Percentiles rank a stretch among this genome's conserved stretches.
Conservation (phyloP, 2,888 invertebrate species). For the Plebejus argus region DNA sequence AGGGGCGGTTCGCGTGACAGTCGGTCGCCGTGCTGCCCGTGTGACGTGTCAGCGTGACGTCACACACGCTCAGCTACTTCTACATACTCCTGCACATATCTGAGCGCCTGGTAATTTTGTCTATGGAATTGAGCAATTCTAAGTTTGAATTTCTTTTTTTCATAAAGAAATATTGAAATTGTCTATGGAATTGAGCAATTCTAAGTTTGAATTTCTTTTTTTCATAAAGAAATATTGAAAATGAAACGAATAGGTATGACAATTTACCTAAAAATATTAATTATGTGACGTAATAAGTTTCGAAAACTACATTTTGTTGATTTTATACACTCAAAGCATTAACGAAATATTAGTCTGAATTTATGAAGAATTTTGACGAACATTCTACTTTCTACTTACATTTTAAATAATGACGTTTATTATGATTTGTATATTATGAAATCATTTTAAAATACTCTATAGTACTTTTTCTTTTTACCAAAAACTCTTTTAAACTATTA, state of each 20-base stretch:
- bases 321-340: neutral
- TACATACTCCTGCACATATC: conserved; percentile 1
- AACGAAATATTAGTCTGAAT: neutral
- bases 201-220: neutral
- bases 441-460: neutral
- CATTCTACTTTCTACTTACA: neutral
- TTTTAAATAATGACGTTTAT: neutral
- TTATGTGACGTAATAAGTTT: neutral
- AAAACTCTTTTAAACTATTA: neutral
- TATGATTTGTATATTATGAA: conserved; percentile 17
- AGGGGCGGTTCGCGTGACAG: conserved; percentile 61
- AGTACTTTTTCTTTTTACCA: conserved; percentile 1
- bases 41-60: conserved; percentile 55
- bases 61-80: neutral
- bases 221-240: neutral
- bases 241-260: too few species aligned
- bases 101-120: neutral
- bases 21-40: conserved; percentile 56
- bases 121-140: neutral
- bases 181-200: neutral
- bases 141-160: neutral
- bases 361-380: neutral
- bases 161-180: too few species aligned
- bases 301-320: neutral
- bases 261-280: neutral